Conservation (phyloP, 2,113 vertebrate genomes). For the Ciconia stormi region DNA sequence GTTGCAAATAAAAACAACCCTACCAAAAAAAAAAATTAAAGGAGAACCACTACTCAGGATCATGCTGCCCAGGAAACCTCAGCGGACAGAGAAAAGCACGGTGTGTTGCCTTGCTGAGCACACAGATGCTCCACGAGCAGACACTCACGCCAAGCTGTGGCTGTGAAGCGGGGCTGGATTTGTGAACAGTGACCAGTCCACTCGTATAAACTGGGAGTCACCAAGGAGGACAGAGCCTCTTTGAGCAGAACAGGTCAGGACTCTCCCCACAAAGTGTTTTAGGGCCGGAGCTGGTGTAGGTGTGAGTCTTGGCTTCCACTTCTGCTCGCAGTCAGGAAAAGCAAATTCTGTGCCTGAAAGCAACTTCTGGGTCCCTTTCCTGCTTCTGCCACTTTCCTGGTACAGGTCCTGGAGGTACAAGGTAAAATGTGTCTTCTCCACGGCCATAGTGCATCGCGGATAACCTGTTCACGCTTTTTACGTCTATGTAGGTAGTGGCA, state of each 20-base stretch:
- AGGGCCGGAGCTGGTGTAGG: fast-evolving
- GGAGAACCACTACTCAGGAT: neutral
- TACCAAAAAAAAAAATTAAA: neutral
- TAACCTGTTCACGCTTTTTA: fast-evolving
- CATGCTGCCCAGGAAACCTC: neutral
- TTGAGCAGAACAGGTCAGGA: neutral
- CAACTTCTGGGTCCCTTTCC: neutral
- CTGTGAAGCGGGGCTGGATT: neutral
- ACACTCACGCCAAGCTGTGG: neutral
- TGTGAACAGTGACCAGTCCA: neutral
- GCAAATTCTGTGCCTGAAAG: neutral
- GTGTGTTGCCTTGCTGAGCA: fast-evolving
- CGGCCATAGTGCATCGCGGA: fast-evolving
- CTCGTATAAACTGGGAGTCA: neutral
- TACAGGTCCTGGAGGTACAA: neutral
- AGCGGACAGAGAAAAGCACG: fast-evolving
- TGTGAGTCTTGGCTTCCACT: neutral
- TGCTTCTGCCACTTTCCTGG: neutral
- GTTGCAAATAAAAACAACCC: neutral
- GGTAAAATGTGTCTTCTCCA: neutral
- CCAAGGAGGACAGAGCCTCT: neutral
- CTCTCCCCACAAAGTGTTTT: too few relatives aligned
- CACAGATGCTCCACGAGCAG: neutral
- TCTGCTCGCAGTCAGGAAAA: neutral
- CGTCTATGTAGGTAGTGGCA: fast-evolving